These are phyloP conservation scores for Propithecus deckenii DNA, from an alignment of 2,797 vertebrate species.

Conservation along the genomic window DNA sequence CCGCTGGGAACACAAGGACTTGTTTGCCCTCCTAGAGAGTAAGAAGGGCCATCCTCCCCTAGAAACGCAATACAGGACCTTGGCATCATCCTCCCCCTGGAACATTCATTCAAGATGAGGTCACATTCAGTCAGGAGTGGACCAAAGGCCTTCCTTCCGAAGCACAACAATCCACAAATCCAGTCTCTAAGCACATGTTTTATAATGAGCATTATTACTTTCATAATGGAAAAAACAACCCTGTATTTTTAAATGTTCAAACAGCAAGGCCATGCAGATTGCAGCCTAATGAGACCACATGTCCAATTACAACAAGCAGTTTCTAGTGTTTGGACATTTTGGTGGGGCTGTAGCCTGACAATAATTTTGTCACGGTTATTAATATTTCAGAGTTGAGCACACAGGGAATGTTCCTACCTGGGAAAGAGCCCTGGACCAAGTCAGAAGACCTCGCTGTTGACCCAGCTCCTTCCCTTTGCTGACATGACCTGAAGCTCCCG, in stretches of 20 bases:
- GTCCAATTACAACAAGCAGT: neutral
- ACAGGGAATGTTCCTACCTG: neutral
- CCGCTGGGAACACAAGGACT: neutral
- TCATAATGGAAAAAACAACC: neutral
- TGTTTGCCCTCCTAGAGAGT: neutral
- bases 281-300: neutral
- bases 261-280: neutral
- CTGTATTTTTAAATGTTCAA: neutral
- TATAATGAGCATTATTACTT: neutral
- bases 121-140: neutral
- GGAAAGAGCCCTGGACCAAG: neutral
- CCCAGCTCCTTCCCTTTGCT: neutral
- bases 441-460: neutral
- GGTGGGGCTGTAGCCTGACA: neutral
- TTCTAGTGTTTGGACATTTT: neutral
- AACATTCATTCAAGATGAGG: neutral
- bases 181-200: neutral
- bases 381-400: neutral
- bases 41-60: neutral
- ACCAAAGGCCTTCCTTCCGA: neutral
- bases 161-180: neutral
- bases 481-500: neutral
- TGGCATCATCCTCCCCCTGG: accelerated
- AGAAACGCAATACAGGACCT: neutral
- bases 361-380: neutral